These are phyloP conservation scores for Cydia strobilella DNA, from an alignment of 1,140 invertebrate species.

Conservation along the genomic window DNA sequence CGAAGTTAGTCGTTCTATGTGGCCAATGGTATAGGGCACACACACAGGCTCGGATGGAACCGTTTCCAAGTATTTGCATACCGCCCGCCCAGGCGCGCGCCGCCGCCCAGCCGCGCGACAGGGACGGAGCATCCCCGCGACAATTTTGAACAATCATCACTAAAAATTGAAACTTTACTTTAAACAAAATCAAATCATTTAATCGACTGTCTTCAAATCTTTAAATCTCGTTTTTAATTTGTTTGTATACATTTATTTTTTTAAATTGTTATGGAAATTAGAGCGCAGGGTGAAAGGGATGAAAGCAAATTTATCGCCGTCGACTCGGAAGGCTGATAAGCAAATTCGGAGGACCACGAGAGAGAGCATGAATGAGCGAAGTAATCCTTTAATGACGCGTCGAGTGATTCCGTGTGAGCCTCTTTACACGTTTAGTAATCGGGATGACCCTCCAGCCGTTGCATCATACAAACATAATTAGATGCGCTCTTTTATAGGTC, in stretches of 20 bases:
- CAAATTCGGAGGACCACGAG: constrained; percentile 55
- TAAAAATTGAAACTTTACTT: constrained; percentile 5
- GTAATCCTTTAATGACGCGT: constrained; percentile 58
- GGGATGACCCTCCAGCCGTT: neutral
- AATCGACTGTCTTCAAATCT: constrained; percentile 36
- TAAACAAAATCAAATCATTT: constrained; percentile 46
- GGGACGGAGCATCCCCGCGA: constrained; percentile 66
- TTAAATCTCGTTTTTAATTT: constrained; percentile 14
- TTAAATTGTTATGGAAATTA: constrained; percentile 49
- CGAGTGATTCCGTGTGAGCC: constrained; percentile 54
- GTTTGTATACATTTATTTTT: constrained; percentile 31
- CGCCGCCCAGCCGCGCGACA: constrained; percentile 75
- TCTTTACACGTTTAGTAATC: neutral
- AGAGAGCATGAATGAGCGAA: constrained; percentile 68
- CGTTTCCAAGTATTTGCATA: constrained; percentile 75
- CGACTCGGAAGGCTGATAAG: constrained; percentile 62
- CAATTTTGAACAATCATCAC: constrained; percentile 49
- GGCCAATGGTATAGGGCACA: constrained; percentile 76
- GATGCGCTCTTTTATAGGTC: too few relatives aligned
- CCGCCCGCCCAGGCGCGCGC: constrained; percentile 77
- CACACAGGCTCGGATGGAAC: constrained; percentile 67
- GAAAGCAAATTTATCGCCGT: constrained; percentile 75
- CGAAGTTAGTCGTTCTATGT: constrained; percentile 78
- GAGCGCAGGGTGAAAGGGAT: constrained; percentile 66
- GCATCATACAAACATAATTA: too few relatives aligned